phyloP scores from a whole-genome alignment of 2,888 invertebrate species.

The Chesias legatella region DNA sequence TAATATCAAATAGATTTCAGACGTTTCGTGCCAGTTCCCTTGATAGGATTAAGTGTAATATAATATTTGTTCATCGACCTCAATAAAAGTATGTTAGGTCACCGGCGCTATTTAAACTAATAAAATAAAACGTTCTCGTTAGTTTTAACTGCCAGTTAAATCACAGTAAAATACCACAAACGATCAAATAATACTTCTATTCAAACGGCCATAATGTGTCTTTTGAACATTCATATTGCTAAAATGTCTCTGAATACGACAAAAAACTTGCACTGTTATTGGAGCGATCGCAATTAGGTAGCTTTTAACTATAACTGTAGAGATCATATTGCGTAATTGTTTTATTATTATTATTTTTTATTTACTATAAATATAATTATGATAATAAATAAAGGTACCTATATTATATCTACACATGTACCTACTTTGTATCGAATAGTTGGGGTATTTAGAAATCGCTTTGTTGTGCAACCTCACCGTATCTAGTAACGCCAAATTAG shows the following conservation, averaged over 20 bases:
- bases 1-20: too few relatives aligned
- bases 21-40: too few relatives aligned
- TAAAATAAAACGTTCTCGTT: conserved; percentile 24
- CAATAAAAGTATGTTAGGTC: conserved; percentile 20
- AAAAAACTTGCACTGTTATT: conserved; percentile 39
- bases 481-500: conserved; percentile 41
- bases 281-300: conserved; percentile 57
- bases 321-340: conserved; percentile 31
- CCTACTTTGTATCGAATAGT: too few relatives aligned
- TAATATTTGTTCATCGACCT: conserved; percentile 7
- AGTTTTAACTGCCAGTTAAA: conserved; percentile 13
- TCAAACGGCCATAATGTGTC: conserved; percentile 3
- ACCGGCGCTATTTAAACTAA: conserved; percentile 17
- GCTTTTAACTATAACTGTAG: conserved; percentile 45
- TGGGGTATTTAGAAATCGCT: conserved; percentile 39
- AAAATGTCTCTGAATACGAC: conserved; percentile 39
- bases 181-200: not conserved
- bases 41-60: too few relatives aligned
- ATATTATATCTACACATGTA: conserved; percentile 33
- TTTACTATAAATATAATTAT: too few relatives aligned
- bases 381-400: conserved; percentile 40
- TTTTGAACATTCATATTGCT: conserved; percentile 24
- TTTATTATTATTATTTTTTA: too few relatives aligned
- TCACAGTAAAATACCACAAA: conserved; percentile 1
- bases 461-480: conserved; percentile 51